Evolutionary conservation across 1,140 invertebrate species (phyloP).

Genomic region (Carcinoscorpius rotundicauda): DNA sequence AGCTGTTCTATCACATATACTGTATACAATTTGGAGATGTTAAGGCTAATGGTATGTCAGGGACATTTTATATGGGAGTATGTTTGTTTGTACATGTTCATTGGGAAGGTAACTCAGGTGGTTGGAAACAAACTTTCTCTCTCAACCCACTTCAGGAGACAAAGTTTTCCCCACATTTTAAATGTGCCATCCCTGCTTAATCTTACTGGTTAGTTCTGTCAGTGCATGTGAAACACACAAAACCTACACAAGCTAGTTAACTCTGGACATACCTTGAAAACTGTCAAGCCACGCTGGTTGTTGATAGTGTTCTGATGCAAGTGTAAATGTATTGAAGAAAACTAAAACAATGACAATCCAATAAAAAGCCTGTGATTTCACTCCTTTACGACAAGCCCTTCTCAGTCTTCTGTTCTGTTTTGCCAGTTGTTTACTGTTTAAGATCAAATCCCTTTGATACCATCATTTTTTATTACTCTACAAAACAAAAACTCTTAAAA

Average conservation of each 20-base stretch:
- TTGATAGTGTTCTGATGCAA: slow-evolving; percentile 91
- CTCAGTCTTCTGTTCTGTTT: slow-evolving; percentile 77
- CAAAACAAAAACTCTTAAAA: too few species aligned
- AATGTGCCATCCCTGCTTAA: background rate
- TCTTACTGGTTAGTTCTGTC: background rate
- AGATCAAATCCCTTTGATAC: background rate
- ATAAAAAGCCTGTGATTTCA: slow-evolving; percentile 98
- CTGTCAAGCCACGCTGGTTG: slow-evolving; percentile 87
- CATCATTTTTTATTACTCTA: too few species aligned
- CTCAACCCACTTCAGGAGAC: too few species aligned
- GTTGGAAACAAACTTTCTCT: too few species aligned
- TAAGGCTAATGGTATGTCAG: too few species aligned
- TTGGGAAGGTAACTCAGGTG: too few species aligned
- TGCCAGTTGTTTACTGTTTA: slow-evolving; percentile 27
- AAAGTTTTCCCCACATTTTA: too few species aligned
- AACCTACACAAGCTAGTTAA: slow-evolving; percentile 8
- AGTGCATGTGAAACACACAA: background rate
- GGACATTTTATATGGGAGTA: too few species aligned
- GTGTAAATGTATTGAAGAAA: slow-evolving; percentile 75
- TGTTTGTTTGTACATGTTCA: too few species aligned
- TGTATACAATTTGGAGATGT: too few species aligned
- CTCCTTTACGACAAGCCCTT: slow-evolving; percentile 75
- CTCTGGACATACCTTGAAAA: slow-evolving; percentile 65
- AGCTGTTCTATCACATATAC: too few species aligned
- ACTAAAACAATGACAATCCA: slow-evolving; percentile 95